Evolutionary conservation across 2,888 invertebrate genomes (phyloP), one percentile per base, ranked within the genome.

Genomic region (Noctua comes): DNA sequence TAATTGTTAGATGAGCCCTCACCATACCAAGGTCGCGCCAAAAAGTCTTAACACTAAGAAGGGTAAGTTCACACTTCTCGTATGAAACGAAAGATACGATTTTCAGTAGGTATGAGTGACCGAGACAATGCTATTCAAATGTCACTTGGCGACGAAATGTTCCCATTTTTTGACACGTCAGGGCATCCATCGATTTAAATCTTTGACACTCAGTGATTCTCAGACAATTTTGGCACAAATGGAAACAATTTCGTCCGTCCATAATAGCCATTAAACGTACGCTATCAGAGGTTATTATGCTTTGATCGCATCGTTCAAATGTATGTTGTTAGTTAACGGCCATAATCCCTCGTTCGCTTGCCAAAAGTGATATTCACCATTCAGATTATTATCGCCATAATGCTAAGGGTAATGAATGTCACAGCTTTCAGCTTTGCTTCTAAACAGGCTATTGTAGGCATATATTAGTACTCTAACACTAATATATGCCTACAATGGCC

Each of bases 231-330:
- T 72, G 36, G 46, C 46, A 46, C 66, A 62, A 78, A 83, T 72
- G 46, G 54, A 78, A 62, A 68, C 62, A 68, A n/a, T 73, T 51
- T 24, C 24, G 21, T 54, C 46, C 40, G 18, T 5, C n/a, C 18
- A 43, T 78, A 78, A 68, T 6, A 78, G 16, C 13, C n/a, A 51
- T 80, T 66, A 66, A 46, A 21, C 54, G 57, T n/a, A 66, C 48
- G 40, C 48, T 68, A 80, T 80, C 54, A 70, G 66, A 84, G 57
- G 51, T 74, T 83, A 83, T 65, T 51, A 75, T 70, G 62, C 68
- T 86, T 68, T 75, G 86, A 86, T 76, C 66, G 73, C 59, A 71
- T 79, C 79, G 72, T 86, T 82, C 73, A 57, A 78, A 86, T 65
- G 74, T 75, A 82, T 66, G 65, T 66, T 66, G 48, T 74, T 72